phyloP scores from a whole-genome alignment of 2,888 invertebrate genomes.

The Lithodes maja region DNA sequence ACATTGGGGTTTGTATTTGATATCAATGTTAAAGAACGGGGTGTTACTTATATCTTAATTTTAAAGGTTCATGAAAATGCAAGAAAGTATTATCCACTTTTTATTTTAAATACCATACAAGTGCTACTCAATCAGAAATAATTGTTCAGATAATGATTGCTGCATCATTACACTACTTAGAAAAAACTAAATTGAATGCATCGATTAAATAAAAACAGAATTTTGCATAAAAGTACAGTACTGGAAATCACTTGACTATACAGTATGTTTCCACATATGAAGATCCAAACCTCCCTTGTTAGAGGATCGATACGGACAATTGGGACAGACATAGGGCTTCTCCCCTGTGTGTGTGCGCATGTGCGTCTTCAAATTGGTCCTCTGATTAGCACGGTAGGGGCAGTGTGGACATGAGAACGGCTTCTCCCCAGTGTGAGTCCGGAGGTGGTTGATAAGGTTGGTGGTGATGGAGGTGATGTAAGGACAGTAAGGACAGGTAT shows the following conservation, averaged over 20 bases:
- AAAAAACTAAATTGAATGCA: neutral
- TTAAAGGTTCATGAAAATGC: no score
- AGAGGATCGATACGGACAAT: conserved; percentile 42
- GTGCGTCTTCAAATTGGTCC: conserved; percentile 49
- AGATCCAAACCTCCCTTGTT: conserved; percentile 38
- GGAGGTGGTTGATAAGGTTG: conserved; percentile 48
- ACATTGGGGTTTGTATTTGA: no score
- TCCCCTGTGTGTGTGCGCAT: conserved; percentile 48
- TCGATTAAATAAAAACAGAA: no score
- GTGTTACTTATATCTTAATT: no score
- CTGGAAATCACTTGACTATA: neutral
- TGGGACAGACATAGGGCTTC: conserved; percentile 40
- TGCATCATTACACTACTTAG: neutral
- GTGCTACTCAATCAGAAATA: neutral
- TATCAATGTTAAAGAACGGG: no score
- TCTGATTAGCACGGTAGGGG: conserved; percentile 48
- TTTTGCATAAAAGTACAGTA: neutral
- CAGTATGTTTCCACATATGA: conserved; percentile 35
- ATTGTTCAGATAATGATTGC: neutral
- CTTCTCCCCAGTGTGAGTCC: conserved; percentile 44
- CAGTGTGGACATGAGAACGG: conserved; percentile 54
- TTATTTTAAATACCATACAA: neutral
- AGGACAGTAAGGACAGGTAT: conserved; percentile 39
- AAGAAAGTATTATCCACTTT: no score
- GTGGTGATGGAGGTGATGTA: conserved; percentile 43